Evolutionary conservation across 2,888 invertebrate genomes (phyloP).

Genomic region (Sinodicranocentrus sp.): DNA sequence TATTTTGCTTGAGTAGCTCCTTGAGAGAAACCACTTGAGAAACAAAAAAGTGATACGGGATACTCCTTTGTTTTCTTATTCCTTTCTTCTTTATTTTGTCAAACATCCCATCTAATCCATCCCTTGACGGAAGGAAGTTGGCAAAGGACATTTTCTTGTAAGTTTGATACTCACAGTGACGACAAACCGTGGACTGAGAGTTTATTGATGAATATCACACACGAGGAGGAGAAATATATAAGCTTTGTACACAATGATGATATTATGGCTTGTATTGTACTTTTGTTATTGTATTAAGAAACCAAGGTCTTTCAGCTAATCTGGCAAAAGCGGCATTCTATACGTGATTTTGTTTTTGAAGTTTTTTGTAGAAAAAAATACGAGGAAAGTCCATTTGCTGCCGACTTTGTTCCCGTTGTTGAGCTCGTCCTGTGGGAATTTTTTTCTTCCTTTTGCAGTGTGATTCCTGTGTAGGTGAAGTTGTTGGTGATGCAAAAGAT

Average conservation of each 20-base stretch:
- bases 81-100: constrained; percentile 43
- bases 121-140: constrained; percentile 3
- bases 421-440: neutral
- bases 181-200: no score
- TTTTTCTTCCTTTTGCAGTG: neutral
- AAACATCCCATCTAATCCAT: constrained; percentile 49
- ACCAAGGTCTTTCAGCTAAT: no score
- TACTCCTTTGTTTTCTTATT: neutral
- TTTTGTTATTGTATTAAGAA: no score
- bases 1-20: constrained; percentile 16
- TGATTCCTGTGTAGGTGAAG: neutral
- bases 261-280: no score
- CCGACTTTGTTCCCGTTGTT: constrained; percentile 25
- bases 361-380: constrained; percentile 12
- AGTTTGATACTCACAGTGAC: no score
- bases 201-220: no score
- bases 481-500: neutral
- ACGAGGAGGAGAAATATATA: no score
- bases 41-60: neutral
- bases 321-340: neutral
- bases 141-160: neutral
- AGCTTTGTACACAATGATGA: no score
- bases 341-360: no score
- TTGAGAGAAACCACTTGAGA: neutral
- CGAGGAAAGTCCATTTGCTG: constrained; percentile 55